A percentile compares a stretch with the other conserved stretches of the same genome.
Conservation (phyloP, 2,797 vertebrate species). For the Periophthalmus magnuspinnatus region DNA sequence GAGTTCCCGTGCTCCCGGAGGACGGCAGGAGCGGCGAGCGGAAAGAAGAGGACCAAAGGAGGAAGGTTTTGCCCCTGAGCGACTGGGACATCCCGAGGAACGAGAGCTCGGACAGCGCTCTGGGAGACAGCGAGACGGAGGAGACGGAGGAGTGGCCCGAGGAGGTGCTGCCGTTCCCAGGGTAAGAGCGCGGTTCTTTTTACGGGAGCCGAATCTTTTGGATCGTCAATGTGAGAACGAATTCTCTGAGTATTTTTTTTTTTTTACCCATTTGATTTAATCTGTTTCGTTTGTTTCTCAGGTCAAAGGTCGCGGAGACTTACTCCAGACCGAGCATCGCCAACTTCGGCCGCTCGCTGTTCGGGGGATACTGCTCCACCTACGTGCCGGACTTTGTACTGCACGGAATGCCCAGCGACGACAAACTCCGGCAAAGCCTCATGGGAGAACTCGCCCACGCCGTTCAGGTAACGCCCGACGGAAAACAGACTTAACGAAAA, state of each 20-base stretch:
- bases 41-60: constrained; percentile 77
- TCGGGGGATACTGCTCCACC: constrained; percentile 96
- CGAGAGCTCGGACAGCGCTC: constrained; percentile 97
- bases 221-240: no score
- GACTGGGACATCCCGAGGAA: constrained; percentile 99
- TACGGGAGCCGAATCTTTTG: no score
- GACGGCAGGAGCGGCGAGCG: constrained; percentile 64
- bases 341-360: constrained; percentile 94
- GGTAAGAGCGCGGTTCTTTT: constrained; percentile 70
- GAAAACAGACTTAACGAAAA: no score
- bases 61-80: constrained; percentile 72
- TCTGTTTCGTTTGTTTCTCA: constrained; percentile 47
- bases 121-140: constrained; percentile 99
- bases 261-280: not conserved
- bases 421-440: constrained; percentile 90
- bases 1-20: constrained; percentile 79
- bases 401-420: constrained; percentile 92
- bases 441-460: constrained; percentile 90
- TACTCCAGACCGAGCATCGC: constrained; percentile 92
- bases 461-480: constrained; percentile 84
- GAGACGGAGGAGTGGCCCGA: constrained; percentile 95
- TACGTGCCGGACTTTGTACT: constrained; percentile 98
- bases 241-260: no score
- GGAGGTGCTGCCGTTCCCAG: constrained; percentile 91
- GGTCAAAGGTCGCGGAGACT: constrained; percentile 93